Base-by-base conservation (phyloP, 2,113 vertebrate genomes). In the Corythoichthys haematopterus region DNA sequence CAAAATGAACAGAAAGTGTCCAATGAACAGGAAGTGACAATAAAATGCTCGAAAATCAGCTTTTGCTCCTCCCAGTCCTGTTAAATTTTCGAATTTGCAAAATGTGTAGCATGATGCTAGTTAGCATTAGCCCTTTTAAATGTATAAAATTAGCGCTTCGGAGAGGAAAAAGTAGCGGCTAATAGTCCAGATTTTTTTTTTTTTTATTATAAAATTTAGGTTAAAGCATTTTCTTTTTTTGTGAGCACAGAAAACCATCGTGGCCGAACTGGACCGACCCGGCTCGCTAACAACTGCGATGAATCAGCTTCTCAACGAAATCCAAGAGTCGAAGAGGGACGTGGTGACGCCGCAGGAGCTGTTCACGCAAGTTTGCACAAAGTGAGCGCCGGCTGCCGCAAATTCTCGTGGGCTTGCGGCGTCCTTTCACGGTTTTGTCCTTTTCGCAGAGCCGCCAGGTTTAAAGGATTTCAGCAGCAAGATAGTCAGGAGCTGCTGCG, bases 401-500 rank as follows among this genome's bases (percentile, higher is more conserved):
- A 33, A 33, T 7, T 4, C 6, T 1, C 40, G 58, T 4, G n/a
- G 8, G 4, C 4, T 37, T 47, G 9, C 38, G 4, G 35, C 52
- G 3, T 57, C 10, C 9, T 10, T 12, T 57, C 20, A 55, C 20
- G 20, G 20, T 33, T 37, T 57, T 3, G 1, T 71, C 4, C 58
- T 0, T 6, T 79, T 43, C 47, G 45, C 78, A 99, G 97, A 89
- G 95, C 96, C 65, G 83, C 92, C 78, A 90, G 96, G 36, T 99
- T 99, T 84, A 96, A 94, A 91, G 95, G 97, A n/a, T 98, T 94
- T 72, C 97, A 98, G 84, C 96, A 98, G 85, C 97, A 99, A 72
- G 97, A 99, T 78, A 99, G 97, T 81, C 97, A 99, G 82, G 97
- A 99, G 81, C 89, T 99, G 45, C 93, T 99, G 69, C 94, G 95